Evolutionary conservation across 2,888 invertebrate genomes (phyloP), one percentile per base, ranked within the genome.

Genomic region (Drosophila sordidula): DNA sequence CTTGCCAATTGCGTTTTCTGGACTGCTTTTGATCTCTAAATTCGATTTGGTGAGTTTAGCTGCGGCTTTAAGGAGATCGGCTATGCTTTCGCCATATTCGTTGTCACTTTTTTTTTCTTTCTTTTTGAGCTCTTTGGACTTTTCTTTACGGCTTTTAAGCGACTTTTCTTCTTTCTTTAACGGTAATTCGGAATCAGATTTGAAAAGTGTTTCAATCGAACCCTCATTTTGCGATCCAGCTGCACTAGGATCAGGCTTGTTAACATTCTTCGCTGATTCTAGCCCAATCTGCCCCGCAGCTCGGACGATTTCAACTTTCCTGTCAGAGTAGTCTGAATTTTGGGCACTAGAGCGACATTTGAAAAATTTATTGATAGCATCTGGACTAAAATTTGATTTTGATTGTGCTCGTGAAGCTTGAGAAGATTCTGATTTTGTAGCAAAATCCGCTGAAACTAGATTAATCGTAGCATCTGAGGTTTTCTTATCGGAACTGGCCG

Each of bases 191-290:
- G 2, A 0, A 1, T 16, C n/a, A 11, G 0, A 5, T 22, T 36
- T 6, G 4, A 65, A 36, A 22, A 63, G 34, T 5, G n/a, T 11
- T 11, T 12, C 42, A 36, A 63, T 36, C 12, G 66, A 12, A 6
- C 65, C 41, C 1, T n/a, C 64, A 18, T 32, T 39, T 42, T 5
- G 2, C 4, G 29, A 5, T 1, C 26, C 6, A 8, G 1, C 8
- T 12, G 26, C 16, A 0, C 34, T 8, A 54, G 47, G 4, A 29
- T 22, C 3, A 5, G 2, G 9, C 8, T 9, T 25, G 8, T 22
- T 2, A 0, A 4, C 8, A 25, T 39, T 22, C 6, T 6, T 14
- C 2, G 8, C 11, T 6, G 6, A 9, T 26, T 26, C 12, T 5
- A 58, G 36, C 9, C 36, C 18, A 9, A 6, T 6, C 12, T 29